A percentile compares a stretch with the other conserved stretches of the same genome.
phyloP scores from a whole-genome alignment of 2,888 invertebrate genomes.

The Pterobdella sp. region DNA sequence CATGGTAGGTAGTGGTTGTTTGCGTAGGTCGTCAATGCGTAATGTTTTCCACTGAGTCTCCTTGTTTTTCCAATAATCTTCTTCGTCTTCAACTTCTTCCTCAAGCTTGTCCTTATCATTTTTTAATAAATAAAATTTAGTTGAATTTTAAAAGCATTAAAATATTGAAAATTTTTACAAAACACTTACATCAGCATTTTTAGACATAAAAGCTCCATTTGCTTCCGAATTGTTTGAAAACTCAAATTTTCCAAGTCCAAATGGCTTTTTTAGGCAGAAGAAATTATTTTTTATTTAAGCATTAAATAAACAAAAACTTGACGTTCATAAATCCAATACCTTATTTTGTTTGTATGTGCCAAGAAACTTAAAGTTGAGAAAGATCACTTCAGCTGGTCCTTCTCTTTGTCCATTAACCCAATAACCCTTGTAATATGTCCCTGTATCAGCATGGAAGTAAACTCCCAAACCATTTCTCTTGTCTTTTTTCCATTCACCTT shows the following conservation, averaged over 20 bases:
- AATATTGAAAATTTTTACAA: not conserved
- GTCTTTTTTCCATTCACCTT: slow-evolving; percentile 52
- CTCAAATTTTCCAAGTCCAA: slow-evolving; percentile 26
- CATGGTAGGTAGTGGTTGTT: slow-evolving; percentile 21
- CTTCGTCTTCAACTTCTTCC: slow-evolving; percentile 26
- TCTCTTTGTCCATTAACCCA: slow-evolving; percentile 50
- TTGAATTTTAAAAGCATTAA: not conserved
- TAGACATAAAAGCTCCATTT: slow-evolving; percentile 20
- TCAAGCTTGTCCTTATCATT: slow-evolving; percentile 21
- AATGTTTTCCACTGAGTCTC: slow-evolving; percentile 14
- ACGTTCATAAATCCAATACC: slow-evolving; percentile 11
- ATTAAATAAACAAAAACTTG: not conserved
- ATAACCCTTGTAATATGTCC: slow-evolving; percentile 48
- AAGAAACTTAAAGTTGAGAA: slow-evolving; percentile 51
- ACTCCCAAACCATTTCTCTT: slow-evolving; percentile 49
- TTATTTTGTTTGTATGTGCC: slow-evolving; percentile 39
- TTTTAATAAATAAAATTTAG: too few relatives aligned
- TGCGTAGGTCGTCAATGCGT: slow-evolving; percentile 21
- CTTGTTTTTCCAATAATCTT: slow-evolving; percentile 22
- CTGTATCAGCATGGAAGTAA: slow-evolving; percentile 48
- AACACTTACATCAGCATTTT: not conserved
- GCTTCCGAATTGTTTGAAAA: slow-evolving; percentile 28
- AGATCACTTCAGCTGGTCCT: slow-evolving; percentile 51
- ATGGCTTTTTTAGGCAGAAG: not conserved
- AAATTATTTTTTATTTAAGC: not conserved